Evolutionary conservation across 2,797 vertebrate species (phyloP).

Genomic region (Coregonus suidteri): DNA sequence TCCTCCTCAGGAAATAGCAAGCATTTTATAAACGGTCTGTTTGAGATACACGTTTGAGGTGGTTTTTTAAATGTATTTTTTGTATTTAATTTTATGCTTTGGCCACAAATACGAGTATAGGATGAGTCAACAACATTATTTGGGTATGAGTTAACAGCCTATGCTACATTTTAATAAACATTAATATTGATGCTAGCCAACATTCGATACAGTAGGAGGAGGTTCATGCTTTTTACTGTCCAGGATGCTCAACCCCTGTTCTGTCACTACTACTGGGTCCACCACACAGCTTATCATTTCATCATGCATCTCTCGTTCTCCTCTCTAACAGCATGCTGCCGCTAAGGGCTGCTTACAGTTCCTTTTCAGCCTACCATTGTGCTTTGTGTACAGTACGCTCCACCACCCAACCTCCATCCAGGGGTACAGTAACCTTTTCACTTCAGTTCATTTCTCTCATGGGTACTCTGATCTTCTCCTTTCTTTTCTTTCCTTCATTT

Average conservation of each 20-base stretch:
- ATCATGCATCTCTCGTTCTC: slow-evolving; percentile 69
- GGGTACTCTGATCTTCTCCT: slow-evolving; percentile 9
- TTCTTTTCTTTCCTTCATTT: slow-evolving; percentile 11
- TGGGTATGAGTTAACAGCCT: background rate
- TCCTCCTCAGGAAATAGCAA: too few relatives aligned
- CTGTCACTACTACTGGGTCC: slow-evolving; percentile 2
- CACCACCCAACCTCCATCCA: slow-evolving; percentile 60
- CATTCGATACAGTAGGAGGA: background rate
- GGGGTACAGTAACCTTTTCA: slow-evolving; percentile 77
- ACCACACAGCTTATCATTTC: slow-evolving; percentile 56
- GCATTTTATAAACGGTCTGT: too few relatives aligned
- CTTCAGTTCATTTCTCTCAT: slow-evolving; percentile 36
- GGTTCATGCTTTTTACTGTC: background rate
- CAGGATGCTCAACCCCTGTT: background rate
- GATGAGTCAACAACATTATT: too few relatives aligned
- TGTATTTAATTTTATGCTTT: too few relatives aligned
- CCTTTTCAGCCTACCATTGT: slow-evolving; percentile 72
- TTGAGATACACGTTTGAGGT: too few relatives aligned
- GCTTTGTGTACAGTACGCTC: slow-evolving; percentile 59
- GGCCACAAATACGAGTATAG: too few relatives aligned
- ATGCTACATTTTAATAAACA: background rate
- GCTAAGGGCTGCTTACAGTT: slow-evolving; percentile 68
- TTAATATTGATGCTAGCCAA: background rate
- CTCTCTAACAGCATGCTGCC: slow-evolving; percentile 74
- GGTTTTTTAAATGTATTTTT: too few relatives aligned